A percentile compares a stretch with the other conserved stretches of the same genome.
phyloP scores from a whole-genome alignment of 2,797 vertebrate species.

The Philypnodon macrostomus region DNA sequence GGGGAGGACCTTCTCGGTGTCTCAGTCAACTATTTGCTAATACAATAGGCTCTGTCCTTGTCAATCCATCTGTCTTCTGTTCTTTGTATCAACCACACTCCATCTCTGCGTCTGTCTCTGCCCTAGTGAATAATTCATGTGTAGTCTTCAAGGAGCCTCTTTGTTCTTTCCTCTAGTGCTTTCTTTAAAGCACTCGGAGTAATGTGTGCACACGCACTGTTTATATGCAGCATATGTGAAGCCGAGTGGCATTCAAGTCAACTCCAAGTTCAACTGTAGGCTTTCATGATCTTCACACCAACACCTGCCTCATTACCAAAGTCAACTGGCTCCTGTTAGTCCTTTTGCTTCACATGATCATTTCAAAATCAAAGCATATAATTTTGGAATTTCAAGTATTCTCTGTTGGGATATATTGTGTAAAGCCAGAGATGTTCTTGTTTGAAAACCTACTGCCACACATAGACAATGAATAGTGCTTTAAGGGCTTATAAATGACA shows the following conservation, averaged over 20 bases:
- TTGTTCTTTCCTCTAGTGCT: constrained; percentile 53
- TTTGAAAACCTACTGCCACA: background rate
- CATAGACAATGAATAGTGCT: too few species aligned
- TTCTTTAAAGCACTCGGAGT: constrained; percentile 52
- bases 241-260: constrained; percentile 21
- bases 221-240: constrained; percentile 18
- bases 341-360: too few species aligned
- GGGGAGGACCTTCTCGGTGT: constrained; percentile 11
- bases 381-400: too few species aligned
- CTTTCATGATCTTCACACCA: background rate
- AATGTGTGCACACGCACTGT: constrained; percentile 4
- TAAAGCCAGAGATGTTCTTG: too few species aligned
- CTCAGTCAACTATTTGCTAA: too few species aligned
- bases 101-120: constrained; percentile 24
- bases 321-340: constrained; percentile 6
- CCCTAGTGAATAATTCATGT: constrained; percentile 69
- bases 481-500: too few species aligned
- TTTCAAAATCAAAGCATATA: too few species aligned
- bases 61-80: constrained; percentile 45
- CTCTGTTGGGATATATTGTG: too few species aligned
- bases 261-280: constrained; percentile 8
- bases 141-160: constrained; percentile 64
- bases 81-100: constrained; percentile 31
- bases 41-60: constrained; percentile 38
- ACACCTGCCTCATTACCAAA: background rate